A percentile compares a stretch with the other conserved stretches of the same genome.
phyloP scores from a whole-genome alignment of 2,113 vertebrate genomes.

The Vimba vimba region DNA sequence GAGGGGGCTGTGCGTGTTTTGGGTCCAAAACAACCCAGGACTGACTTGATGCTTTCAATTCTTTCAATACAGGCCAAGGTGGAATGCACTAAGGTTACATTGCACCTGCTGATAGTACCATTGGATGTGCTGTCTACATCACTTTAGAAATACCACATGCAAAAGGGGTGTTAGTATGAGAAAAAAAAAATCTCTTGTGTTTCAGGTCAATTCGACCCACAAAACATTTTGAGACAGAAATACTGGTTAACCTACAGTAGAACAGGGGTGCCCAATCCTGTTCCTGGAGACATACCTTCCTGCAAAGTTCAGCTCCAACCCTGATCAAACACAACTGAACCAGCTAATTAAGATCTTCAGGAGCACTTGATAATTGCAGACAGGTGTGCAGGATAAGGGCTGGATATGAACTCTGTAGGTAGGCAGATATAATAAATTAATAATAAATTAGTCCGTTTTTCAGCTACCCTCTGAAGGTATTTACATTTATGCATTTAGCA shows the following conservation, averaged over 20 bases:
- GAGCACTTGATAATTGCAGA: too few relatives aligned
- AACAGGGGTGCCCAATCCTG: too few relatives aligned
- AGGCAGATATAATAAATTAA: too few relatives aligned
- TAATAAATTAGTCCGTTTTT: not conserved
- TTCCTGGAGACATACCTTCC: too few relatives aligned
- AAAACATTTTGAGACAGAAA: too few relatives aligned
- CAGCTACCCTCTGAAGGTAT: not conserved
- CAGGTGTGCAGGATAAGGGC: too few relatives aligned
- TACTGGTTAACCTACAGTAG: too few relatives aligned
- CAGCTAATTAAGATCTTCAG: too few relatives aligned
- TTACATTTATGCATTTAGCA: not conserved
- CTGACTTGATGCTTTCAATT: not conserved
- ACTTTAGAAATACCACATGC: not conserved
- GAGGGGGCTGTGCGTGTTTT: conserved; percentile 4
- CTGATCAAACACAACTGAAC: too few relatives aligned
- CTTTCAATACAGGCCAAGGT: not conserved
- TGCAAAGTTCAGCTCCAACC: too few relatives aligned
- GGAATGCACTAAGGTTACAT: not conserved
- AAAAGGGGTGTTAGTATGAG: not conserved
- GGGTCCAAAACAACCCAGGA: conserved; percentile 1
- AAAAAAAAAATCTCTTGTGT: not conserved
- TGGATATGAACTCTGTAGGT: too few relatives aligned
- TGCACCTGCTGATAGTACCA: not conserved
- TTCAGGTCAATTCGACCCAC: not conserved
- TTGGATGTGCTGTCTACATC: not conserved